These are phyloP conservation scores for Drosophila rufa DNA, from an alignment of 1,140 invertebrate genomes.

Conservation along the genomic window DNA sequence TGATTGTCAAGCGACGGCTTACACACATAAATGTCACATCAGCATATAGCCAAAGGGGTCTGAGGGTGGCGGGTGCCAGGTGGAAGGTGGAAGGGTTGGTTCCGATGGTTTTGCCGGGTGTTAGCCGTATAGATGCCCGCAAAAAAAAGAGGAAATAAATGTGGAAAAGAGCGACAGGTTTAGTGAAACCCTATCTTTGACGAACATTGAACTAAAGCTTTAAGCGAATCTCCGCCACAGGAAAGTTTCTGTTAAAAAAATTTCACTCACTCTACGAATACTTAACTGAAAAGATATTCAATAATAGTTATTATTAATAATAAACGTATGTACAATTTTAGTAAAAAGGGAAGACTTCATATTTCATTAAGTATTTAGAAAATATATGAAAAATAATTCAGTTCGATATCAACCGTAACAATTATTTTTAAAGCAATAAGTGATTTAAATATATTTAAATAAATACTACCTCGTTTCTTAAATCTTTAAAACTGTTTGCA, in stretches of 20 bases:
- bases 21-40: constrained; percentile 75
- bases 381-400: no score
- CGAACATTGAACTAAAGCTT: constrained; percentile 21
- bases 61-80: neutral
- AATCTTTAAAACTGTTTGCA: no score
- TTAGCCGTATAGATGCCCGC: constrained; percentile 42
- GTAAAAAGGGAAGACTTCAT: no score
- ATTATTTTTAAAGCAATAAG: no score
- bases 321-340: no score
- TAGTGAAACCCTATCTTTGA: constrained; percentile 34
- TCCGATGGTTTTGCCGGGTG: constrained; percentile 11
- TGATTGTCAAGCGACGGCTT: constrained; percentile 79
- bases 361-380: no score
- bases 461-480: neutral
- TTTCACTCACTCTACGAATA: neutral
- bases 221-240: constrained; percentile 4
- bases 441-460: neutral
- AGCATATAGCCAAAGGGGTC: constrained; percentile 38
- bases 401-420: no score
- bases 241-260: neutral
- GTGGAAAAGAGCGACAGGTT: constrained; percentile 34
- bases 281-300: no score
- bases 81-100: neutral
- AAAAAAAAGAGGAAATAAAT: constrained; percentile 32
- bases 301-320: no score